Base-by-base conservation (phyloP, 2,797 vertebrate genomes). In the Taeniopygia guttata region DNA sequence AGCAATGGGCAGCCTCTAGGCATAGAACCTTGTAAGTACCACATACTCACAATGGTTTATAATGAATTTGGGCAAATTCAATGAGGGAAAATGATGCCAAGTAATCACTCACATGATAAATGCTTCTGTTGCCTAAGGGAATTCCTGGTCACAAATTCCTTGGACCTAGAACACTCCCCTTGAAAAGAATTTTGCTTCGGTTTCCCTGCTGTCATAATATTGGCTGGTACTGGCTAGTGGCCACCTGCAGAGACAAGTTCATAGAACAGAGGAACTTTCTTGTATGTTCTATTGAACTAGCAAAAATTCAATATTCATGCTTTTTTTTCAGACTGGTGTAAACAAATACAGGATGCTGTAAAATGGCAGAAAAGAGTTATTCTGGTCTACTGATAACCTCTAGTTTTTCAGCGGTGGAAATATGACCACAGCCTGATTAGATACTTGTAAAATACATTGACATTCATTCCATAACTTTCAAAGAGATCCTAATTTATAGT, bases 31-130 rank as follows among this genome's bases (percentile, higher is more conserved):
- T 32, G 4, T 7, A 48, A 36, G 9, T 40, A 70, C 5, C 11
- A 49, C n/a, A 63, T 4, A 30, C 2, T 52, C 26, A n/a, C 0
- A 1, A 11, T 15, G 6, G 1, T 49, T 92, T 85, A 72, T 58
- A 78, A 48, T 34, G 0, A 12, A 74, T 59, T 51, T 52, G 19
- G 42, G 22, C 7, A 38, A 45, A 25, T 59, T 48, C 15, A 60
- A 64, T 16, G 4, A 67, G 74, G 16, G 62, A 81, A 86, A 74
- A 45, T 34, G 0, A 22, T 75, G 5, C 7, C 8, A 60, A 9
- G 8, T 23, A 45, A n/a, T 92, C 32, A 72, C 3, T 62, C 1
- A 14, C 34, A n/a, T 30, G 12, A 43, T n/a, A 26, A 48, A n/a
- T 27, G 3, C 2, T 75, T 15, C 30, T 77, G 3, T 66, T 74